A percentile compares a stretch with the other conserved stretches of the same genome.
phyloP scores from a whole-genome alignment of 2,797 vertebrate genomes.

The Eidolon dupreanum region DNA sequence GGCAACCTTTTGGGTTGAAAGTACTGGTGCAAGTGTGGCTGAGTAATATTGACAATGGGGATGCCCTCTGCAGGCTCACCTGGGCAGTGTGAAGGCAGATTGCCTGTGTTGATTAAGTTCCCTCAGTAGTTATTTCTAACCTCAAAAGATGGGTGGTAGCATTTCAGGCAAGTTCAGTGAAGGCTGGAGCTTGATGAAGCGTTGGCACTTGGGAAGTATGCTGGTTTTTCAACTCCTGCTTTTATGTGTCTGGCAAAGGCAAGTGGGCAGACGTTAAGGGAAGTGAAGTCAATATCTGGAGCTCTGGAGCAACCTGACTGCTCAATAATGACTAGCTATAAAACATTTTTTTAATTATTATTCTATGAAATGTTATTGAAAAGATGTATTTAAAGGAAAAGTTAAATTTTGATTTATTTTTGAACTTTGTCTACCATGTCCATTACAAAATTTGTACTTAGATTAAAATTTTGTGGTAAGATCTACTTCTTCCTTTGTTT shows the following conservation, averaged over 20 bases:
- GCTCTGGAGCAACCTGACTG: background rate
- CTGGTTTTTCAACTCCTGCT: background rate
- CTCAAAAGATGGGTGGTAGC: background rate
- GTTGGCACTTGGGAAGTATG: background rate
- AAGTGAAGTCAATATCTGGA: background rate
- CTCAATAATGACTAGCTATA: background rate
- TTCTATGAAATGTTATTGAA: background rate
- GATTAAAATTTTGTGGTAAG: slow-evolving; percentile 19
- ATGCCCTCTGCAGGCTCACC: background rate
- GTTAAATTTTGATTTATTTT: slow-evolving; percentile 41
- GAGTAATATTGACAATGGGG: background rate
- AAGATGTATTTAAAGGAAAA: slow-evolving; percentile 31
- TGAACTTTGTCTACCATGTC: slow-evolving; percentile 19
- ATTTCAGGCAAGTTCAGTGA: background rate
- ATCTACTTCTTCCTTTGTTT: background rate
- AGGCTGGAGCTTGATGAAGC: background rate
- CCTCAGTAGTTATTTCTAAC: background rate
- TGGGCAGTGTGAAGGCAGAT: background rate
- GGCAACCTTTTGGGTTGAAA: background rate
- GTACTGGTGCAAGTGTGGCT: background rate
- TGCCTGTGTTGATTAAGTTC: background rate
- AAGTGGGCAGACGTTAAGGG: background rate
- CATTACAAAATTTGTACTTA: background rate
- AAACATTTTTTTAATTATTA: background rate
- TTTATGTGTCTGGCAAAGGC: background rate